Conservation (phyloP, 2,888 invertebrate species). For the Octodonta nipae region DNA sequence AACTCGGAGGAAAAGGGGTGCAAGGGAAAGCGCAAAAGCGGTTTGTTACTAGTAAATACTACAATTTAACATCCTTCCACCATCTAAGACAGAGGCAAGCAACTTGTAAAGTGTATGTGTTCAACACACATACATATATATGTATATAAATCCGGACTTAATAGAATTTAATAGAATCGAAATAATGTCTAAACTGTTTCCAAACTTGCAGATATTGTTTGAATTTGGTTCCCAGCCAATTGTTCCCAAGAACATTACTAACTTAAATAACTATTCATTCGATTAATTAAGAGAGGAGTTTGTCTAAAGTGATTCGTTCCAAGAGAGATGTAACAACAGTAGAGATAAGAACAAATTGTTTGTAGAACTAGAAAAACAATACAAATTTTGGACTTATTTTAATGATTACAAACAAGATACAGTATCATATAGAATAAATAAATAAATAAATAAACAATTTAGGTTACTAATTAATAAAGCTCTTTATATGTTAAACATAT, state of each 20-base stretch:
- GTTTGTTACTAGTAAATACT: slow-evolving; percentile 10
- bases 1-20: slow-evolving; percentile 1
- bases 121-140: slow-evolving; percentile 16
- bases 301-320: too few relatives aligned
- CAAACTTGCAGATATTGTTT: slow-evolving; percentile 32
- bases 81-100: slow-evolving; percentile 13
- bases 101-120: slow-evolving; percentile 23
- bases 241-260: slow-evolving; percentile 33
- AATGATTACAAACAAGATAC: too few relatives aligned
- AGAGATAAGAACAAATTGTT: too few relatives aligned
- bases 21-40: slow-evolving; percentile 1
- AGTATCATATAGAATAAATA: too few relatives aligned
- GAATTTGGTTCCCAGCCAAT: slow-evolving; percentile 35
- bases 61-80: slow-evolving; percentile 17
- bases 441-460: too few relatives aligned
- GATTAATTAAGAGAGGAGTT: slow-evolving; percentile 31
- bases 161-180: slow-evolving; percentile 36
- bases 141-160: slow-evolving; percentile 32
- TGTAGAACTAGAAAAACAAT: too few relatives aligned
- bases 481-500: too few relatives aligned
- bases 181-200: slow-evolving; percentile 29
- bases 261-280: slow-evolving; percentile 34
- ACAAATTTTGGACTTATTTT: too few relatives aligned
- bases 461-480: too few relatives aligned
- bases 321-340: too few relatives aligned